Conservation (phyloP, 2,797 vertebrate genomes). For the Chiroxiphia lanceolata region DNA sequence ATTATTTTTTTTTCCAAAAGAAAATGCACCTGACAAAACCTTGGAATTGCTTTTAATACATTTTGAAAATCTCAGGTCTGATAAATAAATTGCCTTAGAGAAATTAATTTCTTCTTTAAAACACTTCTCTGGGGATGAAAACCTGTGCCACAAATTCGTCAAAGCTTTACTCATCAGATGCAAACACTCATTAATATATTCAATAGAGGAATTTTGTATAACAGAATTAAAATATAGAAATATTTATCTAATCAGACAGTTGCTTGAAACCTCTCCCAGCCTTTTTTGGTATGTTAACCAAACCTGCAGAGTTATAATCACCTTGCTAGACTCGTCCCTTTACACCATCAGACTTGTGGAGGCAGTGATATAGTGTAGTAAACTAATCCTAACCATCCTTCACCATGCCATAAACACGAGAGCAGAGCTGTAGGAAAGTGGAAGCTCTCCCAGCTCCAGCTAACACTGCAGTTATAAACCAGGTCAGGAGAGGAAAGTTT, state of each 20-base stretch:
- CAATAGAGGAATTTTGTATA: not conserved
- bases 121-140: not conserved
- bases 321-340: not conserved
- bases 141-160: not conserved
- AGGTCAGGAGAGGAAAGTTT: not conserved
- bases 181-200: not conserved
- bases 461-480: not conserved
- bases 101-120: not conserved
- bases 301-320: not conserved
- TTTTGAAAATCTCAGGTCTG: not conserved
- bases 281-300: not conserved
- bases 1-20: not conserved
- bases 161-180: not conserved
- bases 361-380: not conserved
- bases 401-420: not conserved
- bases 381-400: not conserved
- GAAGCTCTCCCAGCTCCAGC: not conserved
- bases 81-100: not conserved
- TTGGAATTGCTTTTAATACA: not conserved
- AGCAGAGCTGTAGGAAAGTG: not conserved
- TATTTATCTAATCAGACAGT: not conserved
- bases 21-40: not conserved
- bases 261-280: not conserved
- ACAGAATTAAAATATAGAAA: not conserved
- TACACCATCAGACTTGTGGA: not conserved